Evolutionary conservation across 2,113 vertebrate genomes (phyloP), one percentile per base, ranked within the genome.

Genomic region (Epinephelus fuscoguttatus): DNA sequence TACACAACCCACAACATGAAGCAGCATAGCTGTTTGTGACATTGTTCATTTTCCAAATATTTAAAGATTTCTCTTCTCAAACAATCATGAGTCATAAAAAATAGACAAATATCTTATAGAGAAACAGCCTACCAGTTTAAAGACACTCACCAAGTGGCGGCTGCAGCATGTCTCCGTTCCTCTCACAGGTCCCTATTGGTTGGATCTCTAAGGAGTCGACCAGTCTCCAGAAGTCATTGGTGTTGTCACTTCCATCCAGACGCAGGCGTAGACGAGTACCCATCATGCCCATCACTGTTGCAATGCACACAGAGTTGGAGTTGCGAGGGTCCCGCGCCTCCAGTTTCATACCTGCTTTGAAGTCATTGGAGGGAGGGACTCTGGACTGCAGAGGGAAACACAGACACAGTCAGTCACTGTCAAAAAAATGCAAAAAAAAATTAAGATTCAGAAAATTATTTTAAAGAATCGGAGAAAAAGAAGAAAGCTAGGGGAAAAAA

Each of bases 151-250:
- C 98, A 33, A 99, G 94, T 0, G 98, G 98, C 8, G 98, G 98
- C 88, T 99, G 98, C 78, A 99, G 96, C 97, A 99, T 99, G 85
- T 97, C 97, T 72, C 97, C 97, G 21, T 93, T 96, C 93, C 98
- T 97, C 91, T 99, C 98, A 21, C 98, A 99, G 27, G 97, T 99
- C 37, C 98, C 98, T 1, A 99, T 95, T 21, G 97, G 97, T 75
- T 99, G 98, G 90, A 99, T 98, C 75, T 99, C 98, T 0, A 94
- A 93, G 6, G 98, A 98, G 93, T 99, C 98, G 13, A 99, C 96
- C 71, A 99, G 94, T 17, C 96, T 95, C 98, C 98, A 99, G 90
- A 99, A 99, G 91, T 99, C 98, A 52, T 99, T 99, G 92, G 95
- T 97, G 94, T 97, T 98, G 94, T 99, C 98, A 19, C 97, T 97